Evolutionary conservation across 1,140 invertebrate species (phyloP).

Genomic region (Oedothorax gibbosus): DNA sequence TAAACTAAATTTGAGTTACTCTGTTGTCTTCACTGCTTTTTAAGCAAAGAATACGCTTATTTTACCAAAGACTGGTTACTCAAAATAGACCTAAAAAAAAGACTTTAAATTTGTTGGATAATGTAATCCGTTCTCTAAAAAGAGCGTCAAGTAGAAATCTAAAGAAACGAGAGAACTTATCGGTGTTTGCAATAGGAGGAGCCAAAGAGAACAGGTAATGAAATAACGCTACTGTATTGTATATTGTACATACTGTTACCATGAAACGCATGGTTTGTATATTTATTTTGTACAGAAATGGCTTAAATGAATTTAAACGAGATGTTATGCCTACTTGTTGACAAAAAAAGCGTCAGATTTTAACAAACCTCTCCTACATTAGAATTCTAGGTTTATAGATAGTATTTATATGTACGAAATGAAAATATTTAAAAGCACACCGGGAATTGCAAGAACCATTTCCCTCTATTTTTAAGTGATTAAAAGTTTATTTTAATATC

Average conservation of each 20-base stretch:
- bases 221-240: slow-evolving; percentile 31
- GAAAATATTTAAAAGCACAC: slow-evolving; percentile 18
- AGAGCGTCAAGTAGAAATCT: not conserved
- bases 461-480: slow-evolving; percentile 43
- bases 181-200: slow-evolving; percentile 50
- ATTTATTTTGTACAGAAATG: slow-evolving; percentile 60
- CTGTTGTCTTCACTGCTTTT: too few relatives aligned
- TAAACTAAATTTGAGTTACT: too few relatives aligned
- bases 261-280: slow-evolving; percentile 53
- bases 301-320: slow-evolving; percentile 59
- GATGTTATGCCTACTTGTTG: slow-evolving; percentile 57
- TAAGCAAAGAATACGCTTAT: too few relatives aligned
- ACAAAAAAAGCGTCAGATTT: slow-evolving; percentile 51
- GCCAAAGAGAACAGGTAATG: slow-evolving; percentile 40
- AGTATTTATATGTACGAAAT: slow-evolving; percentile 49
- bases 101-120: too few relatives aligned
- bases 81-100: too few relatives aligned
- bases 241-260: slow-evolving; percentile 59
- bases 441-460: slow-evolving; percentile 47
- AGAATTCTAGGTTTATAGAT: slow-evolving; percentile 42
- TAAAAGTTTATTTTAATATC: slow-evolving; percentile 10
- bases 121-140: too few relatives aligned
- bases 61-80: too few relatives aligned
- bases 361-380: slow-evolving; percentile 51
- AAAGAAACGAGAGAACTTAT: slow-evolving; percentile 44